Percentiles rank a stretch among this genome's conserved stretches.
phyloP scores from a whole-genome alignment of 2,113 vertebrate species.

The Protobothrops mucrosquamatus region DNA sequence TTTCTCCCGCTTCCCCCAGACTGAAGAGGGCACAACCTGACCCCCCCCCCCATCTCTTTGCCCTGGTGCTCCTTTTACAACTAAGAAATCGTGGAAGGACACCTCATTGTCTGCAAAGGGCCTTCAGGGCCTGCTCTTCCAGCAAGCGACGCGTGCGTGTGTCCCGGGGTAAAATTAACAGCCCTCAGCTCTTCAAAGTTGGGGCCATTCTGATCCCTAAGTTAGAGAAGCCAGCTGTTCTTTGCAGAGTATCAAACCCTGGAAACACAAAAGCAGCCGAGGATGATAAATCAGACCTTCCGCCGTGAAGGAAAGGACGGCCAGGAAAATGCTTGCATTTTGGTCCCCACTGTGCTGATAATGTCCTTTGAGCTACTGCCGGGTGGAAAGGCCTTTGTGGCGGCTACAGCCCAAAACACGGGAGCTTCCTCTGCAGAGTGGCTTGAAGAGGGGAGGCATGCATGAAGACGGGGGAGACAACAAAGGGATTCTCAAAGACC shows the following conservation, averaged over 20 bases:
- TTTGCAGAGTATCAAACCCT: neutral
- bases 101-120: neutral
- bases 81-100: neutral
- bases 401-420: neutral
- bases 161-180: neutral
- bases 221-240: neutral
- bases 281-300: conserved; percentile 1
- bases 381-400: neutral
- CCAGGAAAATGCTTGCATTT: conserved; percentile 8
- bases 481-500: neutral
- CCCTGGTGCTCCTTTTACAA: neutral
- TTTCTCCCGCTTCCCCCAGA: neutral
- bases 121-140: neutral
- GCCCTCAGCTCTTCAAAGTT: neutral
- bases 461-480: neutral
- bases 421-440: neutral
- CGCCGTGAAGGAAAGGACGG: neutral
- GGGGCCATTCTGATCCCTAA: neutral
- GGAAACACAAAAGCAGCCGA: neutral
- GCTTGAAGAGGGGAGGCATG: neutral
- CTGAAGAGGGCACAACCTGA: too few relatives aligned
- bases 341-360: neutral
- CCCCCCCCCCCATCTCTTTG: neutral
- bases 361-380: neutral
- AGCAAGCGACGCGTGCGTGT: neutral